Conservation (phyloP, 1,140 invertebrate genomes). For the Cecropterus lyciades region DNA sequence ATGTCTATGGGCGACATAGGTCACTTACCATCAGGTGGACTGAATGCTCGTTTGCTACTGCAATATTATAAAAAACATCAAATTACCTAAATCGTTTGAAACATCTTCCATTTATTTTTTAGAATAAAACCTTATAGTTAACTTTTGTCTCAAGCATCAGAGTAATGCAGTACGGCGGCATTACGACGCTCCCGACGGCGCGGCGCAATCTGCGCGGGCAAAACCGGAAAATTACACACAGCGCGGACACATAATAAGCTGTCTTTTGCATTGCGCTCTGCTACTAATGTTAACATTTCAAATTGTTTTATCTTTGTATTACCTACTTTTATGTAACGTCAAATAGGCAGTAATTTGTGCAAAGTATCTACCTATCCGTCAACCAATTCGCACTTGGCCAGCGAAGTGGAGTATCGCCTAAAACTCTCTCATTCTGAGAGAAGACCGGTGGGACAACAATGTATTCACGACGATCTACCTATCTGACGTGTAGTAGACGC, state of each 20-base stretch:
- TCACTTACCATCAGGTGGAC: no score
- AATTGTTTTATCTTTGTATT: conserved; percentile 9
- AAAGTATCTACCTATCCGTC: no score
- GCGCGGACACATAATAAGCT: conserved; percentile 51
- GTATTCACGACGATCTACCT: no score
- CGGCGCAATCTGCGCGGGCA: conserved; percentile 53
- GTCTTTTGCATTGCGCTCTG: conserved; percentile 34
- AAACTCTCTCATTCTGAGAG: no score
- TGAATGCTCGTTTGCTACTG: no score
- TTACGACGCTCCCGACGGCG: conserved; percentile 33
- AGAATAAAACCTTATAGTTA: neutral
- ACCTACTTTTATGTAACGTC: neutral
- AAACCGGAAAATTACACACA: conserved; percentile 63
- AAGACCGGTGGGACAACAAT: no score
- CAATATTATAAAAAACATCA: no score
- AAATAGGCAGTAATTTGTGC: no score
- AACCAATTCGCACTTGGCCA: no score
- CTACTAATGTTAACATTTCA: conserved; percentile 19
- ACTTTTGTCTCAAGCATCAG: neutral
- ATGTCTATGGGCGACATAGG: no score
- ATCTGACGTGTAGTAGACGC: no score
- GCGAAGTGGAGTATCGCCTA: no score
- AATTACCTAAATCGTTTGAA: neutral
- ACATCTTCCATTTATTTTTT: neutral
- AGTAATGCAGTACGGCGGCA: conserved; percentile 10